Conservation (phyloP, 2,888 invertebrate species). For the Agrilus mali region DNA sequence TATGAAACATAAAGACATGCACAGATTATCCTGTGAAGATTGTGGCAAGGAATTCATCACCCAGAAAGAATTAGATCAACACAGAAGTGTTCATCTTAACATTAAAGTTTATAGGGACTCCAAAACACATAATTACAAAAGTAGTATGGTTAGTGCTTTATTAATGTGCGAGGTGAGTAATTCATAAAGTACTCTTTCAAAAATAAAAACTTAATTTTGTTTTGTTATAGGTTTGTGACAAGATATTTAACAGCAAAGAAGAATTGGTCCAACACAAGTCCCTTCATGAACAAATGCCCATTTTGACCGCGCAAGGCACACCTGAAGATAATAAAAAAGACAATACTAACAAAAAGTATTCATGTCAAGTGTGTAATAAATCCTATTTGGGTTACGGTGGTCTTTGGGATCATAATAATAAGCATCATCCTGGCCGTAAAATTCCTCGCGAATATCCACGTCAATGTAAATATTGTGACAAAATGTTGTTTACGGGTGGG, state of each 20-base stretch:
- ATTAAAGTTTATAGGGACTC: constrained; percentile 55
- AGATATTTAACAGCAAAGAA: constrained; percentile 40
- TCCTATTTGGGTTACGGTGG: constrained; percentile 27
- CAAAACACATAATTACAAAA: constrained; percentile 44
- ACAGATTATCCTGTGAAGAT: constrained; percentile 43
- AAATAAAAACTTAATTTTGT: constrained; percentile 33
- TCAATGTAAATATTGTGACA: constrained; percentile 25
- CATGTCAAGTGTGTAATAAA: constrained; percentile 43
- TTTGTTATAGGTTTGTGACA: constrained; percentile 36
- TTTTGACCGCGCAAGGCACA: constrained; percentile 30
- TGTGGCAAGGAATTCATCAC: constrained; percentile 50
- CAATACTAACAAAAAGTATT: constrained; percentile 39
- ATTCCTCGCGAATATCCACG: constrained; percentile 19
- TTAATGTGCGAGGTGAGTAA: constrained; percentile 21
- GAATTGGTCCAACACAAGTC: constrained; percentile 24
- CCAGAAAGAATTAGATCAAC: constrained; percentile 48
- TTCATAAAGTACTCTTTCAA: constrained; percentile 18
- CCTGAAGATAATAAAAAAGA: constrained; percentile 35
- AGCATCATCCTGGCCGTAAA: constrained; percentile 19
- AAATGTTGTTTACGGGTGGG: constrained; percentile 23
- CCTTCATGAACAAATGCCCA: constrained; percentile 26
- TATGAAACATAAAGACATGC: constrained; percentile 45
- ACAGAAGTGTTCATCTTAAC: constrained; percentile 52
- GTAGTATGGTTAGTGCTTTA: constrained; percentile 38
- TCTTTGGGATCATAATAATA: constrained; percentile 27